These are phyloP conservation scores for Porites australiensis DNA, from an alignment of 64 coral and sea anemone species.

Conservation along the genomic window DNA sequence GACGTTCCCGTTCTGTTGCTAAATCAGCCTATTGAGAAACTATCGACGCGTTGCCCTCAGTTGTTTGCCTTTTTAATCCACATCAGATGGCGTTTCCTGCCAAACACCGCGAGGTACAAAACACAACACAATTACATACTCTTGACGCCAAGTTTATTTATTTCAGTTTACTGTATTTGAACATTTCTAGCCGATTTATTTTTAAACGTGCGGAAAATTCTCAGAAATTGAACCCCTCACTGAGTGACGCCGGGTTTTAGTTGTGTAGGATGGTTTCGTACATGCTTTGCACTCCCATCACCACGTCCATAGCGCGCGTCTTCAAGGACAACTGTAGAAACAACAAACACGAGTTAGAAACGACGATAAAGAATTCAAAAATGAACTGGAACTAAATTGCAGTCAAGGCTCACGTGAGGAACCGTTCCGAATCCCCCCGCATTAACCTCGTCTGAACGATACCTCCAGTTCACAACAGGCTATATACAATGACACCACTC, in stretches of 20 bases:
- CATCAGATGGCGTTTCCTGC: not conserved
- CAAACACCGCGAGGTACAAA: too few relatives aligned
- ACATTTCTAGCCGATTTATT: not conserved
- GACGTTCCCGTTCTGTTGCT: too few relatives aligned
- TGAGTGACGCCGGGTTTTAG: not conserved
- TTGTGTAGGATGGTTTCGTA: slow-evolving; percentile 76
- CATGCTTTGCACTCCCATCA: slow-evolving; percentile 53
- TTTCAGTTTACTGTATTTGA: not conserved
- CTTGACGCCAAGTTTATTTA: not conserved
- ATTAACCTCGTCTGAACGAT: too few relatives aligned
- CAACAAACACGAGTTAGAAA: not conserved
- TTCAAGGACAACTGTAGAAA: slow-evolving; percentile 70
- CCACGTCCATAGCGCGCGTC: slow-evolving; percentile 82
- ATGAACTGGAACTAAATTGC: not conserved
- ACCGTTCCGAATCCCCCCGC: too few relatives aligned
- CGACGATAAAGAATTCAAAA: not conserved
- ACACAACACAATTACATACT: too few relatives aligned
- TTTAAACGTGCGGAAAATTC: not conserved
- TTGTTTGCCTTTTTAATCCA: too few relatives aligned
- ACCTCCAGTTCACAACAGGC: too few relatives aligned
- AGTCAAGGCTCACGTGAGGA: too few relatives aligned
- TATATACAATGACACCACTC: too few relatives aligned
- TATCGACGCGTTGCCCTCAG: too few relatives aligned
- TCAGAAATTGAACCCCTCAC: not conserved
- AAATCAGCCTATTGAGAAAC: too few relatives aligned